Percentiles rank a stretch among this genome's conserved stretches.
Conservation (phyloP, 1,140 invertebrate genomes). For the Octopus bimaculoides region DNA sequence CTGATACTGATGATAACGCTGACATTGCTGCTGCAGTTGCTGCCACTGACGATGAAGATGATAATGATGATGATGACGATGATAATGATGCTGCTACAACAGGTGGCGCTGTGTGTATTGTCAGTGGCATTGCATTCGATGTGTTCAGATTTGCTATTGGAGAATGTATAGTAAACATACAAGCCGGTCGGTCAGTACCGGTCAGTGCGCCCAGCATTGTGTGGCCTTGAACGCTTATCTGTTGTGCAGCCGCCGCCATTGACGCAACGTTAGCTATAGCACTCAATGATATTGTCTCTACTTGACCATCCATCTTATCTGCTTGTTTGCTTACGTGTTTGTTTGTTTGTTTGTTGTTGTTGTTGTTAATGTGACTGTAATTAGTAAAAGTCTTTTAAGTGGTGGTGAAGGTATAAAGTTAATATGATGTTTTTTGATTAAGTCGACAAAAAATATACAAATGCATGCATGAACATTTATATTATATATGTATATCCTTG, state of each 20-base stretch:
- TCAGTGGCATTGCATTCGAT: too few relatives aligned
- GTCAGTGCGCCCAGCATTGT: neutral
- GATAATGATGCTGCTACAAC: too few relatives aligned
- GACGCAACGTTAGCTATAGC: neutral
- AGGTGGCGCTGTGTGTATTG: too few relatives aligned
- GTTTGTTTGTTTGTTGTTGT: conserved; percentile 4
- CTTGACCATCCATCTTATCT: neutral
- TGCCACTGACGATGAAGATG: too few relatives aligned
- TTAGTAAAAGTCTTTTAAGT: neutral
- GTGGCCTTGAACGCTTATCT: neutral
- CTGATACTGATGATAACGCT: too few relatives aligned
- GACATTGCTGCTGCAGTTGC: too few relatives aligned
- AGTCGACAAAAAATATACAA: neutral
- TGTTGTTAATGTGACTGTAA: neutral
- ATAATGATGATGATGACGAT: too few relatives aligned
- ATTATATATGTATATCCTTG: neutral
- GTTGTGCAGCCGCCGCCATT: neutral
- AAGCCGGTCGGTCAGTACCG: neutral
- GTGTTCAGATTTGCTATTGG: neutral
- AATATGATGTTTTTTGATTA: neutral
- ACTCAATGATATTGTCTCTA: neutral
- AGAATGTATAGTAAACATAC: conserved; percentile 2
- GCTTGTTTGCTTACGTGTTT: neutral
- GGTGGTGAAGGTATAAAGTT: neutral
- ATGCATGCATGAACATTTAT: neutral